A percentile compares a stretch with the other conserved stretches of the same genome.
These are phyloP conservation scores for Gryllus bimaculatus DNA, from an alignment of 1,140 invertebrate species.

Conservation along the genomic window DNA sequence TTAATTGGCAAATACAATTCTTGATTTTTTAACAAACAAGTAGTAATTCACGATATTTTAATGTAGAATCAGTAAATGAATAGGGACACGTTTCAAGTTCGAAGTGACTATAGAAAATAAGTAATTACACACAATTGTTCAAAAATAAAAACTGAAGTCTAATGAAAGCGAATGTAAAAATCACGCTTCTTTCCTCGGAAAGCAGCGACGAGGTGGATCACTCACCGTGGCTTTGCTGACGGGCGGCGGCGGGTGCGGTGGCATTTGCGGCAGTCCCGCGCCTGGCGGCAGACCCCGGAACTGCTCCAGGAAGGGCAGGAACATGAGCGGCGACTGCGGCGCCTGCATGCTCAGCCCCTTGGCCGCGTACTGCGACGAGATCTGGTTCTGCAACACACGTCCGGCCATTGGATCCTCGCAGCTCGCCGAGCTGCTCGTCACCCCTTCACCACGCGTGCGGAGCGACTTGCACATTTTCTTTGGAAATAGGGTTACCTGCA, in stretches of 20 bases:
- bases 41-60: no score
- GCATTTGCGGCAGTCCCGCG: constrained; percentile 35
- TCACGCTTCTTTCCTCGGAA: background rate
- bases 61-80: no score
- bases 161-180: no score
- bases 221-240: constrained; percentile 3
- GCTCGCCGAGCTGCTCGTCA: background rate
- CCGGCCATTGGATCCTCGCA: no score
- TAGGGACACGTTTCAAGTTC: no score
- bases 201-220: background rate
- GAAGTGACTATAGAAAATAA: no score
- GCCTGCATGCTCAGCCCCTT: constrained; percentile 33
- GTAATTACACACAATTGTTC: no score
- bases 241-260: constrained; percentile 22
- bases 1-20: no score
- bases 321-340: constrained; percentile 43
- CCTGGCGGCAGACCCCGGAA: constrained; percentile 37
- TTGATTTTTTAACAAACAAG: no score
- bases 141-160: no score
- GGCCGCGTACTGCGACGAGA: constrained; percentile 27
- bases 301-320: constrained; percentile 50
- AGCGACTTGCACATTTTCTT: no score
- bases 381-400: constrained; percentile 26
- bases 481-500: no score
- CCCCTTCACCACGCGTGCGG: background rate